Conservation (phyloP, 2,888 invertebrate genomes). For the Cryptophagus acutangulus region DNA sequence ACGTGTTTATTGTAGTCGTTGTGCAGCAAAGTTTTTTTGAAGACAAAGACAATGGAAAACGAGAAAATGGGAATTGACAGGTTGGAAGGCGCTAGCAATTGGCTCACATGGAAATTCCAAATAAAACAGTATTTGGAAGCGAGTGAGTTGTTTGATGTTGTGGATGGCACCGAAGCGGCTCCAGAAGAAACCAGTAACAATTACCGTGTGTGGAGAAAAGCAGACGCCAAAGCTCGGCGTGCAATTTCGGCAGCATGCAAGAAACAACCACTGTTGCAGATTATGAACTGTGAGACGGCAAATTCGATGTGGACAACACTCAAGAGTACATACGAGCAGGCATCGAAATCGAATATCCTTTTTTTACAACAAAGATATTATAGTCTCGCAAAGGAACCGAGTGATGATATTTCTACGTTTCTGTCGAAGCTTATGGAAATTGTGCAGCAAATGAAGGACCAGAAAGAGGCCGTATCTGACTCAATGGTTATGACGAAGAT, state of each 20-base stretch:
- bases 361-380: constrained; percentile 37
- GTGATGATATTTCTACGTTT: constrained; percentile 28
- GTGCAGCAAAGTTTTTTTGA: no score
- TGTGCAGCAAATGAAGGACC: constrained; percentile 20
- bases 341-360: constrained; percentile 35
- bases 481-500: constrained; percentile 36
- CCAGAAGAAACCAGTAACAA: no score
- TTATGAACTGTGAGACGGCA: constrained; percentile 28
- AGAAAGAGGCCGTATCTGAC: constrained; percentile 30
- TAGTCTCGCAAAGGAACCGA: constrained; percentile 28
- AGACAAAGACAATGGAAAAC: no score
- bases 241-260: constrained; percentile 27
- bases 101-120: constrained; percentile 22
- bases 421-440: constrained; percentile 23
- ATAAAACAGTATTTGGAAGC: constrained; percentile 13
- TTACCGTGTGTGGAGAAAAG: constrained; percentile 25
- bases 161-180: constrained; percentile 16
- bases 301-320: constrained; percentile 34
- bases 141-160: constrained; percentile 14
- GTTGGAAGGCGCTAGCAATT: constrained; percentile 17
- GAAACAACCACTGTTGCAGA: constrained; percentile 22
- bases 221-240: constrained; percentile 26
- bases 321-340: constrained; percentile 36
- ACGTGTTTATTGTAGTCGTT: no score
- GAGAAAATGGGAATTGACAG: no score